A percentile compares a stretch with the other conserved stretches of the same genome.
These are phyloP conservation scores for Gortyna flavago DNA, from an alignment of 2,888 invertebrate genomes.

Conservation along the genomic window DNA sequence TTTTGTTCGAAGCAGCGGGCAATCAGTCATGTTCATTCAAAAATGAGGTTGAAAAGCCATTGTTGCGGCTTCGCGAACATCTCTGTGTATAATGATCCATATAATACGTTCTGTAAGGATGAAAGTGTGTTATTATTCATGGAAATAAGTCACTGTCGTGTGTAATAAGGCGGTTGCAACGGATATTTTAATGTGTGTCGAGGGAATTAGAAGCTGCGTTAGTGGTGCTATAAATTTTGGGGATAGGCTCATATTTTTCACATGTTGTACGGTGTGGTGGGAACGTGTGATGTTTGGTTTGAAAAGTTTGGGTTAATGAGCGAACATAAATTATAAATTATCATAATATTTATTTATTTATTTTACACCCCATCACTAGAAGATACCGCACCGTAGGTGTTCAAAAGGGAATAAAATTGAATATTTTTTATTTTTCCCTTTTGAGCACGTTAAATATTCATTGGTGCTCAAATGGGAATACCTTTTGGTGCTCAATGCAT, in stretches of 20 bases:
- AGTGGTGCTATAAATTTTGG: conserved; percentile 64
- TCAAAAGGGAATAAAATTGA: too few species aligned
- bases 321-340: conserved; percentile 50
- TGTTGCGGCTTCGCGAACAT: conserved; percentile 78
- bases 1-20: conserved; percentile 84
- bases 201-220: conserved; percentile 68
- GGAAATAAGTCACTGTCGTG: conserved; percentile 79
- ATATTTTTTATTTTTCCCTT: too few species aligned
- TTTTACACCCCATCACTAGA: too few species aligned
- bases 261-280: conserved; percentile 43
- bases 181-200: conserved; percentile 76
- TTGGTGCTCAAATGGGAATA: too few species aligned
- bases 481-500: too few species aligned
- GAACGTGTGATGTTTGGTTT: conserved; percentile 53
- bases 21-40: conserved; percentile 88
- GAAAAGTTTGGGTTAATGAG: conserved; percentile 52
- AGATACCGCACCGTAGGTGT: too few species aligned
- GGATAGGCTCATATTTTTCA: conserved; percentile 63
- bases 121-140: conserved; percentile 80
- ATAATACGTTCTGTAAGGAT: conserved; percentile 76
- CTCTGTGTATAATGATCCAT: conserved; percentile 77
- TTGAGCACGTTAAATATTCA: too few species aligned
- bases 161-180: conserved; percentile 74
- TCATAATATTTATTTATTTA: conserved; percentile 36
- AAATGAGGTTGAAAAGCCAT: conserved; percentile 83